Evolutionary conservation across 2,113 vertebrate species (phyloP).

Genomic region (Oncorhynchus mykiss): DNA sequence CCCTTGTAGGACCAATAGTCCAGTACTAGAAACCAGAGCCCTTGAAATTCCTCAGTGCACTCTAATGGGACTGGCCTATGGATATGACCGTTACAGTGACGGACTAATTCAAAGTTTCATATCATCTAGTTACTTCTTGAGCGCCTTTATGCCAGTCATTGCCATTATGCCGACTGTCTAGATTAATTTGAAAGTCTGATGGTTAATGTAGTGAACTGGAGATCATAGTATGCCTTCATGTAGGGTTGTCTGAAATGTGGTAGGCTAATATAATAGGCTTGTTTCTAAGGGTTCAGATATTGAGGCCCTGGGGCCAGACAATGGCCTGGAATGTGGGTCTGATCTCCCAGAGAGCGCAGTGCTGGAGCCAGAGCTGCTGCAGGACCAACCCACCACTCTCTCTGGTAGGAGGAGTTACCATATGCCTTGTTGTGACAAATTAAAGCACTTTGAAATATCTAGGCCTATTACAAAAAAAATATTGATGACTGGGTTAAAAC

Average conservation of each 20-base stretch:
- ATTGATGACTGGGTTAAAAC: neutral
- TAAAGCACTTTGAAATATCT: neutral
- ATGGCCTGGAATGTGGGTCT: slow-evolving; percentile 52
- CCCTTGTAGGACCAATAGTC: neutral
- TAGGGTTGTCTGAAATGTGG: neutral
- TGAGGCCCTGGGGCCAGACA: slow-evolving; percentile 81
- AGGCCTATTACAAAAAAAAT: neutral
- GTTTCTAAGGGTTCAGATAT: slow-evolving; percentile 86
- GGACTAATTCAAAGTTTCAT: too few species aligned
- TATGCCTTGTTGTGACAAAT: neutral
- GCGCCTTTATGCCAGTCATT: too few species aligned
- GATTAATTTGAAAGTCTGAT: too few species aligned
- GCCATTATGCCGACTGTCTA: too few species aligned
- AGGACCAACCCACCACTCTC: slow-evolving; percentile 46
- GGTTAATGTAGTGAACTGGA: too few species aligned
- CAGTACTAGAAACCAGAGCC: too few species aligned
- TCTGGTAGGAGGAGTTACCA: slow-evolving; percentile 61
- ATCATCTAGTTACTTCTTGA: too few species aligned
- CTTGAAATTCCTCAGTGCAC: too few species aligned
- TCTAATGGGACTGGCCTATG: too few species aligned
- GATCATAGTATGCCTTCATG: too few species aligned
- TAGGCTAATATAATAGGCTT: neutral
- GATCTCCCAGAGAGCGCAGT: slow-evolving; percentile 59
- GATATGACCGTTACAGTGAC: too few species aligned
- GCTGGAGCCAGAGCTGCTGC: slow-evolving; percentile 51